These are phyloP conservation scores for Anoplolepis gracilipes DNA, from an alignment of 1,140 invertebrate genomes.

Conservation along the genomic window DNA sequence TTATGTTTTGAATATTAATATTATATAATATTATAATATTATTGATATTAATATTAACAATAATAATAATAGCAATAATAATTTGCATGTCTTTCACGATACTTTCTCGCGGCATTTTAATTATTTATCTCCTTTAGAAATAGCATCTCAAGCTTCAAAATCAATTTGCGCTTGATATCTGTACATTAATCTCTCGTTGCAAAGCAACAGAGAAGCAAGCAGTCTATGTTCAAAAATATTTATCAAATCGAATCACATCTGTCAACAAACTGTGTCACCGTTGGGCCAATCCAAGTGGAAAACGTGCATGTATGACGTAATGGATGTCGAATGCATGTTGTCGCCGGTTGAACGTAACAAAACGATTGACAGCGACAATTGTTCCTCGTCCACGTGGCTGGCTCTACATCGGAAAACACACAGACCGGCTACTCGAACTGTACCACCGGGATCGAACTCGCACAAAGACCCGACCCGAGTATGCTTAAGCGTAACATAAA, in stretches of 20 bases:
- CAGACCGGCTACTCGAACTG: conserved; percentile 61
- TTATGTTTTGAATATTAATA: no score
- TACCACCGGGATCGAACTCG: conserved; percentile 33
- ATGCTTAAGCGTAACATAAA: conserved; percentile 22
- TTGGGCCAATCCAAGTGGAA: conserved; percentile 45
- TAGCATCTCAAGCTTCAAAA: not conserved
- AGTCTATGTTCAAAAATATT: not conserved
- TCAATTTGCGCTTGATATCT: not conserved
- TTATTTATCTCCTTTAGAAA: not conserved
- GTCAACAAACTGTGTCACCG: conserved; percentile 21
- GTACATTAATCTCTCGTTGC: not conserved
- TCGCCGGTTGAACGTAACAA: conserved; percentile 2
- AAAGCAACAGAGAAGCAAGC: not conserved
- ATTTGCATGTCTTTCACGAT: not conserved
- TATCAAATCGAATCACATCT: not conserved
- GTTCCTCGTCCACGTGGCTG: conserved; percentile 67
- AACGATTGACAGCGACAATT: conserved; percentile 68
- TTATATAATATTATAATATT: no score
- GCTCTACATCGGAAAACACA: conserved; percentile 60
- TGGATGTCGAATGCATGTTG: conserved; percentile 36
- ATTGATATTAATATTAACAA: no score
- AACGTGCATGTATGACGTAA: conserved; percentile 36
- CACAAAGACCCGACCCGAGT: conserved; percentile 61
- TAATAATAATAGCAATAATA: not conserved
- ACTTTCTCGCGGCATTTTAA: not conserved